Evolutionary conservation across 2,888 invertebrate genomes (phyloP).

Genomic region (Agriopis marginaria): DNA sequence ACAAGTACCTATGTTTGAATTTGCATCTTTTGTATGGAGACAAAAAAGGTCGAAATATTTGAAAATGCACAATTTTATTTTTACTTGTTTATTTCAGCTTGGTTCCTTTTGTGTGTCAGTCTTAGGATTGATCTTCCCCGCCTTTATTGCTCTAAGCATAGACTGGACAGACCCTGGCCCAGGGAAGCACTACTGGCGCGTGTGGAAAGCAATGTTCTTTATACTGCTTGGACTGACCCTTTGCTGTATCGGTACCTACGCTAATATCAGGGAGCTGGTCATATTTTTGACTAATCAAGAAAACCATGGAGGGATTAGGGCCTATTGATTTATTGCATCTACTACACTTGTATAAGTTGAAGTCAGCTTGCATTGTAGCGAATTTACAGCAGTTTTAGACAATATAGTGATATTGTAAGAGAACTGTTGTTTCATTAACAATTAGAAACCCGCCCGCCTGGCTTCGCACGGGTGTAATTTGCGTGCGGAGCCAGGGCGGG

Average conservation of each 20-base stretch:
- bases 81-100: neutral
- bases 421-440: neutral
- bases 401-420: no score
- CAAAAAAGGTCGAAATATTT: neutral
- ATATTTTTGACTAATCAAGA: neutral
- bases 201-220: constrained; percentile 4
- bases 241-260: constrained; percentile 1
- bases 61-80: neutral
- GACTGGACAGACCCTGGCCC: neutral
- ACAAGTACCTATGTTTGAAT: no score
- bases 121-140: neutral
- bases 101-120: constrained; percentile 6
- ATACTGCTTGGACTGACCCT: neutral
- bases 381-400: no score
- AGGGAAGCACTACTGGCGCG: neutral
- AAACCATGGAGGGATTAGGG: neutral
- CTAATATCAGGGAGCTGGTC: neutral
- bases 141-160: neutral
- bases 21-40: no score
- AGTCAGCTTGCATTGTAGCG: neutral
- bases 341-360: neutral
- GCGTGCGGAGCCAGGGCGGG: no score
- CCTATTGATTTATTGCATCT: neutral
- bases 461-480: no score
- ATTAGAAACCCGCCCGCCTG: no score